Conservation (phyloP, 35 echinoderm and acorn worm species). For the Patiria miniata region DNA sequence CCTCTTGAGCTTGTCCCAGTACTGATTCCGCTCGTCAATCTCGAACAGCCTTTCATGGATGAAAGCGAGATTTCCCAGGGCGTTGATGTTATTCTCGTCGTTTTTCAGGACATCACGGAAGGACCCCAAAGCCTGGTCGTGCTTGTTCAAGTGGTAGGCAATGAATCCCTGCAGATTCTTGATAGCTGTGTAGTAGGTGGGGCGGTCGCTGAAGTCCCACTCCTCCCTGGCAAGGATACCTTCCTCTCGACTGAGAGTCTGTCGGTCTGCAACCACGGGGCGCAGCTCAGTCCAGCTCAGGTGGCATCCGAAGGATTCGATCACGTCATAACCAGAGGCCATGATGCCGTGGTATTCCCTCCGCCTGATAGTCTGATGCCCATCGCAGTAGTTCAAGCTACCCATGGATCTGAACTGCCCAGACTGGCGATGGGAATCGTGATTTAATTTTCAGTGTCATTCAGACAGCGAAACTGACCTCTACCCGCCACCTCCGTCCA, state of each 20-base stretch:
- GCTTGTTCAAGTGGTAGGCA: conserved; percentile 48
- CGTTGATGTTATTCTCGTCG: conserved; percentile 65
- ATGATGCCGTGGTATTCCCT: not conserved
- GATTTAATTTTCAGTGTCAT: no score
- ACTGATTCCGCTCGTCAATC: not conserved
- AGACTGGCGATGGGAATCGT: not conserved
- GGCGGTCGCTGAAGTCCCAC: conserved; percentile 49
- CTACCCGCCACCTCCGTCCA: no score
- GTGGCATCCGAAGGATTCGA: conserved; percentile 64
- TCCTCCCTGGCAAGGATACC: conserved; percentile 27
- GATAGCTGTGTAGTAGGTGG: conserved; percentile 52
- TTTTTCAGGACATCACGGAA: conserved; percentile 57
- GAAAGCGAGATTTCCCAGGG: conserved; percentile 52
- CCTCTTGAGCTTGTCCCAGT: conserved; percentile 1
- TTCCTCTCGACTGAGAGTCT: conserved; percentile 20
- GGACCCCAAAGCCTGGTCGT: conserved; percentile 18
- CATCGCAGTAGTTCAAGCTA: conserved; percentile 1
- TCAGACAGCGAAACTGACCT: no score
- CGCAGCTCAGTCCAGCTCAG: conserved; percentile 70
- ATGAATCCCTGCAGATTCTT: conserved; percentile 71
- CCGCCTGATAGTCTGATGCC: not conserved
- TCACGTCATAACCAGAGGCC: not conserved
- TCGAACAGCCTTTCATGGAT: not conserved
- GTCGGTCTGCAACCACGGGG: not conserved
- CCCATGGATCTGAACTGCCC: not conserved